Conservation (phyloP, 2,797 vertebrate genomes). For the Helicolenus hilgendorfi region DNA sequence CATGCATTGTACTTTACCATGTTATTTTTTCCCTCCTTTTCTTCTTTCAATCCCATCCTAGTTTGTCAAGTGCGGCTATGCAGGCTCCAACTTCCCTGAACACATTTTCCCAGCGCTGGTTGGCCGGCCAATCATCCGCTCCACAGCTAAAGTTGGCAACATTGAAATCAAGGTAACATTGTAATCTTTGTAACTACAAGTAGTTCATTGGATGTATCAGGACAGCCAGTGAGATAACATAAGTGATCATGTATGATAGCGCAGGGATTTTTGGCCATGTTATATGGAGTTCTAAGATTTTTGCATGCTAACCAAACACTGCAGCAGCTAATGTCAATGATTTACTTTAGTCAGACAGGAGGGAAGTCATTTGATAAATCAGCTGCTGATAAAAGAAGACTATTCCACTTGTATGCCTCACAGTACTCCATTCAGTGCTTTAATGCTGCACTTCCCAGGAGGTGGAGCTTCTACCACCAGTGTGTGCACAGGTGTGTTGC, state of each 20-base stretch:
- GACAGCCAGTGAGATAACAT: background rate
- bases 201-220: background rate
- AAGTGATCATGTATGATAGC: background rate
- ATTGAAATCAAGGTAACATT: constrained; percentile 86
- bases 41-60: constrained; percentile 16
- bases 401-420: background rate
- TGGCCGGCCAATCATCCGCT: constrained; percentile 86
- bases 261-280: background rate
- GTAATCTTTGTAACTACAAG: background rate
- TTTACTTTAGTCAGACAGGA: background rate
- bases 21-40: background rate
- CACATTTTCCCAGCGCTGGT: constrained; percentile 89
- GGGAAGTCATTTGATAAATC: background rate
- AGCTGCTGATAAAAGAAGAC: background rate
- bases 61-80: constrained; percentile 89
- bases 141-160: constrained; percentile 85
- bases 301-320: background rate
- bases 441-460: background rate
- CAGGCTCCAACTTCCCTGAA: constrained; percentile 89
- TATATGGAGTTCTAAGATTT: background rate
- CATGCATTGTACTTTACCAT: background rate
- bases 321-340: background rate
- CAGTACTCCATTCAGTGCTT: background rate
- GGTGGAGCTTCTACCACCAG: background rate
- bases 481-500: background rate